Evolutionary conservation across 2,888 invertebrate species (phyloP).

Genomic region (Trichogramma evanescens): DNA sequence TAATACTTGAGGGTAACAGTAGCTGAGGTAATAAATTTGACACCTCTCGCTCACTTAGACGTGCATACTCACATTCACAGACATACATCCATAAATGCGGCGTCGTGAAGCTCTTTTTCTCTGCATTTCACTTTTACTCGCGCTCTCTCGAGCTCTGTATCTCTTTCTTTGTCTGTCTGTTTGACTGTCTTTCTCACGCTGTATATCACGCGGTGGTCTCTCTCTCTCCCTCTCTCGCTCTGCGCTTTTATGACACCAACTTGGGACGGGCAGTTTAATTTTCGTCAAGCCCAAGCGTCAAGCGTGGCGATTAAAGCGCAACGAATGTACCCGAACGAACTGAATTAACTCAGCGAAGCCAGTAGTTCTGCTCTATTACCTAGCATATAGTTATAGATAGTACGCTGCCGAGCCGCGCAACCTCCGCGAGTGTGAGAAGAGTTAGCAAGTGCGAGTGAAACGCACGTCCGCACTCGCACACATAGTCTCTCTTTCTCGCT

Average conservation of each 20-base stretch:
- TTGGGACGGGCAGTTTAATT: slow-evolving; percentile 24
- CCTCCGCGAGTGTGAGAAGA: background rate
- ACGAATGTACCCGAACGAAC: slow-evolving; percentile 26
- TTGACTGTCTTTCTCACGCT: too few species aligned
- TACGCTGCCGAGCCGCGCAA: background rate
- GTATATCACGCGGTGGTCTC: too few species aligned
- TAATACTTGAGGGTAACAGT: background rate
- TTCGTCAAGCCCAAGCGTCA: slow-evolving; percentile 26
- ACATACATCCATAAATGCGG: background rate
- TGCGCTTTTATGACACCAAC: slow-evolving; percentile 21
- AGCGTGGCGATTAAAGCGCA: slow-evolving; percentile 21
- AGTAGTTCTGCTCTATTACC: slow-evolving; percentile 21
- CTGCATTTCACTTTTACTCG: background rate
- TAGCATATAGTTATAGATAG: slow-evolving; percentile 10
- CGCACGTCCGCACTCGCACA: too few species aligned
- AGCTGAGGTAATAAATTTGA: slow-evolving; percentile 16
- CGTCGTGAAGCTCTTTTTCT: background rate
- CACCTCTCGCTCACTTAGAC: slow-evolving; percentile 12
- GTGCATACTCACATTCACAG: slow-evolving; percentile 2
- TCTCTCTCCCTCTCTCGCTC: too few species aligned
- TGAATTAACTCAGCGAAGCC: slow-evolving; percentile 24
- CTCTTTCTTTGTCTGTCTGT: background rate
- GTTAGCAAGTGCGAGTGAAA: background rate
- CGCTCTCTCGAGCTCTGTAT: background rate
- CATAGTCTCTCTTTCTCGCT: too few species aligned